Evolutionary conservation across 2,888 invertebrate genomes (phyloP), one percentile per base, ranked within the genome.

Genomic region (Oeneis ivallda): DNA sequence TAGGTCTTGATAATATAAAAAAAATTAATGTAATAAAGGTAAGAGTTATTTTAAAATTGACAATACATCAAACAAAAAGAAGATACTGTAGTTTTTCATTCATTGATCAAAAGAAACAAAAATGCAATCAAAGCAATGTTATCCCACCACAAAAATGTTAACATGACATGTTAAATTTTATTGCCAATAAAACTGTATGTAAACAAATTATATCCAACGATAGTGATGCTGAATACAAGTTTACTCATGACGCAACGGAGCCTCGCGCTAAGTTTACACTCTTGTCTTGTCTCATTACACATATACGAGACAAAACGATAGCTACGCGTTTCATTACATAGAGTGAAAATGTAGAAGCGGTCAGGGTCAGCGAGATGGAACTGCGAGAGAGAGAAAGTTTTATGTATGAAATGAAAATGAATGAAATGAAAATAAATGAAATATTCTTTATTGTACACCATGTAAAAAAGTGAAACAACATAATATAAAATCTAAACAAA

Each of bases 251-350:
- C 50, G 61, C 39, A 52, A 61, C 37, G 39, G 19, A 11, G 26
- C 39, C 17, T 26, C 39, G 49, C 60, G 17, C 13, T 41, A 10
- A 53, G 53, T 62, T 62, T 62, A 62, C 53, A 43, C 62, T 53
- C 32, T 62, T 53, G 62, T 53, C 32, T 62, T 53, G 62, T 62
- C 49, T 61, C 61, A 41, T 65, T 56, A 50, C 56, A 41, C 26
- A 15, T 41, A 34, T 50, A 49, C 60, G 32, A 60, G 37, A 56
- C 49, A 61, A 64, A 61, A 32, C 62, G 45, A 47, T 57, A 41
- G 41, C n/a, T n/a, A 68, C 62, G 56, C 15, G 43, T 43, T 49
- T 57, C 52, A 58, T 52, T 45, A 59, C 41, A 54, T 7, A 52
- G 63, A 17, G 26, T 50, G 50, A 50, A 13, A 13, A 13, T 26